Percentiles rank a stretch among this genome's conserved stretches.
Evolutionary conservation across 2,113 vertebrate species (phyloP).

Genomic region (Pelusios castaneus): DNA sequence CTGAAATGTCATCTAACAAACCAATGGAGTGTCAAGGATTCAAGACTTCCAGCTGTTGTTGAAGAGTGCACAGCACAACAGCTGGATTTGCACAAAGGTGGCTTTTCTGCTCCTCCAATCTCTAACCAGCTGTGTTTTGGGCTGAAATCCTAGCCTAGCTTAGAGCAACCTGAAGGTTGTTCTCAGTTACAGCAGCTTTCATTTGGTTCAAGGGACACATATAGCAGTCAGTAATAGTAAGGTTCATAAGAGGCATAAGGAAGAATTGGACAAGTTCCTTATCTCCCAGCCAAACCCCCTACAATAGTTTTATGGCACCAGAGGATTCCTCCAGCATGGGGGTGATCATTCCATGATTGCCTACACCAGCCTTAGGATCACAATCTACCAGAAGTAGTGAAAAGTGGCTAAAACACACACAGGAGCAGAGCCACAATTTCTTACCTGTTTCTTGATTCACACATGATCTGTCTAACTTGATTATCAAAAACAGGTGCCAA

Average conservation of each 20-base stretch:
- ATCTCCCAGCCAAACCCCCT: accelerated
- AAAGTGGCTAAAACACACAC: neutral
- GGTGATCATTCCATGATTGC: neutral
- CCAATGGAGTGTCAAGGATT: neutral
- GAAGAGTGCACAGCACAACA: neutral
- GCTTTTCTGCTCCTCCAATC: neutral
- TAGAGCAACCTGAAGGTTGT: neutral
- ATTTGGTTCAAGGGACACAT: neutral
- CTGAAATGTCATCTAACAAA: neutral
- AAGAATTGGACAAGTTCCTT: neutral
- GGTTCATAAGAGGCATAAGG: neutral
- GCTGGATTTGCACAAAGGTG: neutral
- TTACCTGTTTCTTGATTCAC: neutral
- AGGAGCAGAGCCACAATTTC: neutral
- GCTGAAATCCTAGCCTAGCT: neutral
- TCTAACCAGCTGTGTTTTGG: neutral
- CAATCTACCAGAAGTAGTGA: neutral
- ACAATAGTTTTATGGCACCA: neutral
- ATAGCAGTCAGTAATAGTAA: neutral
- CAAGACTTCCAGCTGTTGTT: neutral
- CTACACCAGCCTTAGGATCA: neutral
- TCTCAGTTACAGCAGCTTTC: neutral
- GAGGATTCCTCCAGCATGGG: neutral
- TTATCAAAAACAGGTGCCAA: neutral
- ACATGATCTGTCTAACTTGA: neutral